A percentile compares a stretch with the other conserved stretches of the same genome.
Evolutionary conservation across 2,888 invertebrate genomes (phyloP).

Genomic region (Thymelicus acteon): DNA sequence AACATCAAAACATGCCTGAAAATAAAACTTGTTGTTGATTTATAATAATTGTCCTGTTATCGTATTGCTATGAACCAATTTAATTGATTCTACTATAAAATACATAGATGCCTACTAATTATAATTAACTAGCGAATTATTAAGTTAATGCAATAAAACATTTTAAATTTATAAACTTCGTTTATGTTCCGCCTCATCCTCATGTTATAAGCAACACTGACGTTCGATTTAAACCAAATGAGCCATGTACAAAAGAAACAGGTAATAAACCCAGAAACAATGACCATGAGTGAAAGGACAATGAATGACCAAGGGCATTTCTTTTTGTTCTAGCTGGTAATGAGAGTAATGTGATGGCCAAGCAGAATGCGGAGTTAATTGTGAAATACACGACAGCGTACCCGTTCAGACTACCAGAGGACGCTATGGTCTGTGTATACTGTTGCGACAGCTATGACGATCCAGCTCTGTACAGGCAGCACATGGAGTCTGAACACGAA

Average conservation of each 20-base stretch:
- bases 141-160: constrained; percentile 1
- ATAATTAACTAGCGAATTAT: constrained; percentile 7
- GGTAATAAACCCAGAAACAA: constrained; percentile 2
- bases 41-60: background rate
- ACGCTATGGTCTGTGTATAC: constrained; percentile 74
- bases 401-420: constrained; percentile 76
- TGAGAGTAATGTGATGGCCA: constrained; percentile 69
- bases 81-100: background rate
- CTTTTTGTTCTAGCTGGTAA: constrained; percentile 79
- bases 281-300: constrained; percentile 42
- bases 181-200: background rate
- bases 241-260: background rate
- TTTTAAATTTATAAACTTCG: background rate
- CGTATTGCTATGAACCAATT: background rate
- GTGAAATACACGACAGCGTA: constrained; percentile 76
- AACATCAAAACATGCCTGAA: background rate
- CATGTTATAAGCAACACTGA: constrained; percentile 21
- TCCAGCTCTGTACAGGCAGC: constrained; percentile 62
- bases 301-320: constrained; percentile 73
- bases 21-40: background rate
- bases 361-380: constrained; percentile 75
- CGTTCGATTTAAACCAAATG: background rate
- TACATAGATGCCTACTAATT: background rate
- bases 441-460: constrained; percentile 70
- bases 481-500: constrained; percentile 70